Evolutionary conservation across 1,140 invertebrate species (phyloP).

Genomic region (Conus betulinus): DNA sequence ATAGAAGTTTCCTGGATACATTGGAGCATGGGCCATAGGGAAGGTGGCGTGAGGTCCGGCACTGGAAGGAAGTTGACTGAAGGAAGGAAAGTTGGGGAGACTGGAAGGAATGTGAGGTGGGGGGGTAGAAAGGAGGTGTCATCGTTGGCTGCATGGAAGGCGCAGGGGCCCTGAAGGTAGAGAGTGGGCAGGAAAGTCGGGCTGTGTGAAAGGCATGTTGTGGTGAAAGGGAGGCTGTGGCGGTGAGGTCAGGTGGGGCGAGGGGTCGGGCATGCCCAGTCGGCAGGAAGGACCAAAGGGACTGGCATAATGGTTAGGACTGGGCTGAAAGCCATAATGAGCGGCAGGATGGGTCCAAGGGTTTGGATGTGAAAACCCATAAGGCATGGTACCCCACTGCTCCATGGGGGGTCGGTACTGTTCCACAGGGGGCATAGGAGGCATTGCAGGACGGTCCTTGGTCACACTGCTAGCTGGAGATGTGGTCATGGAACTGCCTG

Average conservation of each 20-base stretch:
- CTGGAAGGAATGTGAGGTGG: slow-evolving; percentile 43
- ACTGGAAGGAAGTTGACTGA: slow-evolving; percentile 39
- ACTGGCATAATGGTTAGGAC: slow-evolving; percentile 27
- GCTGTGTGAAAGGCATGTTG: slow-evolving; percentile 40
- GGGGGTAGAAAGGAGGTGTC: slow-evolving; percentile 49
- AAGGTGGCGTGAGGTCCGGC: slow-evolving; percentile 39
- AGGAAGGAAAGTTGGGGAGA: slow-evolving; percentile 46
- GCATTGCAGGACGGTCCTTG: slow-evolving; percentile 20
- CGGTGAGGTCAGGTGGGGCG: slow-evolving; percentile 22
- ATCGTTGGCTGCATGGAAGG: slow-evolving; percentile 40
- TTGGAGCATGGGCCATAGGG: slow-evolving; percentile 43
- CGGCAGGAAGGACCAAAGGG: slow-evolving; percentile 42
- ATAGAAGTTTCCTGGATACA: slow-evolving; percentile 51
- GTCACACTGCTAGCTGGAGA: slow-evolving; percentile 20
- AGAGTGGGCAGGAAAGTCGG: slow-evolving; percentile 26
- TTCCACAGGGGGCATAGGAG: background rate
- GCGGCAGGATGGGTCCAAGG: slow-evolving; percentile 36
- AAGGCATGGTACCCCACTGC: slow-evolving; percentile 41
- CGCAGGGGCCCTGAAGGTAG: slow-evolving; percentile 19
- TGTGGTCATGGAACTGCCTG: background rate
- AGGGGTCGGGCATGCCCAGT: slow-evolving; percentile 41
- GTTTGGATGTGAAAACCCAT: slow-evolving; percentile 34
- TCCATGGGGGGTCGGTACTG: slow-evolving; percentile 41
- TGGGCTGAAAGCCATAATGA: slow-evolving; percentile 40
- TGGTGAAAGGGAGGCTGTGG: slow-evolving; percentile 38